Evolutionary conservation across 2,797 vertebrate species (phyloP).

Genomic region (Lerista edwardsae): DNA sequence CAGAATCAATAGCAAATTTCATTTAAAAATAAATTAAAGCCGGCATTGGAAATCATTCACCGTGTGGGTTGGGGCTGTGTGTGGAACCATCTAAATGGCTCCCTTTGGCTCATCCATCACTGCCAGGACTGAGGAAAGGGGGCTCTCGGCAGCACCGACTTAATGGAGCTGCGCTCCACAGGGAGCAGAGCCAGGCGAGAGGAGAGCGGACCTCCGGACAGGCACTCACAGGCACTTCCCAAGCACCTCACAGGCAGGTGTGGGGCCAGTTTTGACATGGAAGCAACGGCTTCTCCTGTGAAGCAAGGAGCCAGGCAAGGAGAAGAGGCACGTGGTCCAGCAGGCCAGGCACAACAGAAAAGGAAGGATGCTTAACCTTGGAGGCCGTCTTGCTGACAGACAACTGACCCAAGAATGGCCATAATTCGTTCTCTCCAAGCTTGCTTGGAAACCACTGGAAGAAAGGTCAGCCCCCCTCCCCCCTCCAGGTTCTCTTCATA

Average conservation of each 20-base stretch:
- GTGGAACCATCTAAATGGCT: constrained; percentile 65
- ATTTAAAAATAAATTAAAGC: constrained; percentile 78
- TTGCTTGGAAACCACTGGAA: neutral
- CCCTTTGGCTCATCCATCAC: constrained; percentile 71
- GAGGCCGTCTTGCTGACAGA: neutral
- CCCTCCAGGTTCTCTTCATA: too few relatives aligned
- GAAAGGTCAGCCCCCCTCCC: neutral
- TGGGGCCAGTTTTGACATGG: constrained; percentile 45
- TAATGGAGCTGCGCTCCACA: constrained; percentile 59
- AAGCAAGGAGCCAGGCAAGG: neutral
- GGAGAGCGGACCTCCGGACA: constrained; percentile 42
- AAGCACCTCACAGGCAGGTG: constrained; percentile 25
- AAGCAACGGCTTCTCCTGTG: constrained; percentile 32
- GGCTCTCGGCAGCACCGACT: constrained; percentile 56
- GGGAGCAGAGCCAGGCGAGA: constrained; percentile 43
- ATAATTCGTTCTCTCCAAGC: neutral
- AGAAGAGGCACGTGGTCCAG: rapidly evolving
- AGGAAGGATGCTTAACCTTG: neutral
- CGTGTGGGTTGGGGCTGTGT: constrained; percentile 52
- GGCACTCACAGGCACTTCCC: constrained; percentile 25
- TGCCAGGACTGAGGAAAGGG: constrained; percentile 57
- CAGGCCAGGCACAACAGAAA: too few relatives aligned
- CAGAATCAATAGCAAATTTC: constrained; percentile 77
- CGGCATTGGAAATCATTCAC: constrained; percentile 74
- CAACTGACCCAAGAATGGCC: neutral